Evolutionary conservation across 2,797 vertebrate genomes (phyloP).

Genomic region (Phalanger gymnotis): DNA sequence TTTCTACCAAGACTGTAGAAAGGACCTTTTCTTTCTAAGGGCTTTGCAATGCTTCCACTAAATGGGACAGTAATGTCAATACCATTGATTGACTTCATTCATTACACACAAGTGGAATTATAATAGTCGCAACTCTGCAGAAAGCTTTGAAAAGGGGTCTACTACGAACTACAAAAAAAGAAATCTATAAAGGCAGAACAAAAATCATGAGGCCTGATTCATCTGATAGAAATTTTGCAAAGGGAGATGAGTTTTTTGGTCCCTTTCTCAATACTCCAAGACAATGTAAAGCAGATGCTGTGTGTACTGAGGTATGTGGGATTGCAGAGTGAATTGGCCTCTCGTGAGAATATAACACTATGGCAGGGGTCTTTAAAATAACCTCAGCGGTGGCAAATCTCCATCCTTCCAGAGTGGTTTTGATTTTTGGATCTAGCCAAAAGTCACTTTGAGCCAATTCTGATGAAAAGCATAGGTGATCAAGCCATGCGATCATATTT

Average conservation of each 20-base stretch:
- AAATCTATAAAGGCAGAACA: neutral
- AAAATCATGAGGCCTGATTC: neutral
- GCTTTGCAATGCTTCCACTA: neutral
- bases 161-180: neutral
- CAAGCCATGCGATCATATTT: neutral
- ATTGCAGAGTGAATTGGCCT: neutral
- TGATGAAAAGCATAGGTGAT: neutral
- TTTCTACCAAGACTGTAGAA: neutral
- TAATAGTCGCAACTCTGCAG: neutral
- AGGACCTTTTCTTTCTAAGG: neutral
- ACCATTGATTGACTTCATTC: neutral
- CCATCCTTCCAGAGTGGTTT: constrained; percentile 20
- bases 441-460: neutral
- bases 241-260: neutral
- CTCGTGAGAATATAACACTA: neutral
- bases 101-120: neutral
- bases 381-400: constrained; percentile 33
- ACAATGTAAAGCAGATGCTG: neutral
- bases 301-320: neutral
- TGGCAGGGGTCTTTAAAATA: neutral
- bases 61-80: neutral
- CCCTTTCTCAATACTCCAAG: neutral
- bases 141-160: neutral
- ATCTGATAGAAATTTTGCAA: neutral
- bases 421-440: constrained; percentile 26